Base-by-base conservation (phyloP, 2,888 invertebrate species). In the Macaria notata region DNA sequence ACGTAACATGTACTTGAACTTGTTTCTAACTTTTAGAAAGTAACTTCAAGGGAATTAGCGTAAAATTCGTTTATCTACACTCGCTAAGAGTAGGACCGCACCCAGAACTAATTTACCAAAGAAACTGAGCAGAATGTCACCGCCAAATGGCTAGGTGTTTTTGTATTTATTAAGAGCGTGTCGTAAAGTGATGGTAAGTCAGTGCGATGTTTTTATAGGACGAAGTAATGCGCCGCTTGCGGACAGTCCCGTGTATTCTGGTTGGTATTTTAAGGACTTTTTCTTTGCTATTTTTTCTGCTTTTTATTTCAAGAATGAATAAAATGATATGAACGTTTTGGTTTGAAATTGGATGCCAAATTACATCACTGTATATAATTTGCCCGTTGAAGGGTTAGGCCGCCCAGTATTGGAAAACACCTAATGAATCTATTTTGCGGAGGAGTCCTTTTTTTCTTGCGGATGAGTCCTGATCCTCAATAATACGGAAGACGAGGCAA, bases 101-200 rank as follows among this genome's bases (percentile, higher is more conserved):
- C 65, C 67, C 51, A 46, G 65, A 69, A 69, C 64, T 61, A 70
- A 64, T 59, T 68, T 66, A 63, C 63, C 64, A 72, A 68, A 70
- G 64, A 61, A 56, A 63, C 47, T 64, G 59, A 59, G 59, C 61
- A 60, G 63, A 60, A 63, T 62, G 65, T 67, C 66, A 64, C 54
- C 56, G 42, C 55, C 65, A 65, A 67, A 70, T 66, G 58, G 69
- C 65, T 49, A 59, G 55, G 55, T 64, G 64, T 65, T 65, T 67
- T 68, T 70, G 64, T 69, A 61, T 59, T 65, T 62, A 66, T 68
- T 62, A 64, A 51, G 58, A 56, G 56, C 46, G 50, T 56, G 56
- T 56, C 54, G 46, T 60, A 53, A 57, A 54, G 50, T 57, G 54
- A 60, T 58, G 49, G 60, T 59, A 57, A 61, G 49, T 57, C 55